These are phyloP conservation scores for Mythimna ferrago DNA, from an alignment of 2,888 invertebrate genomes.

Conservation along the genomic window DNA sequence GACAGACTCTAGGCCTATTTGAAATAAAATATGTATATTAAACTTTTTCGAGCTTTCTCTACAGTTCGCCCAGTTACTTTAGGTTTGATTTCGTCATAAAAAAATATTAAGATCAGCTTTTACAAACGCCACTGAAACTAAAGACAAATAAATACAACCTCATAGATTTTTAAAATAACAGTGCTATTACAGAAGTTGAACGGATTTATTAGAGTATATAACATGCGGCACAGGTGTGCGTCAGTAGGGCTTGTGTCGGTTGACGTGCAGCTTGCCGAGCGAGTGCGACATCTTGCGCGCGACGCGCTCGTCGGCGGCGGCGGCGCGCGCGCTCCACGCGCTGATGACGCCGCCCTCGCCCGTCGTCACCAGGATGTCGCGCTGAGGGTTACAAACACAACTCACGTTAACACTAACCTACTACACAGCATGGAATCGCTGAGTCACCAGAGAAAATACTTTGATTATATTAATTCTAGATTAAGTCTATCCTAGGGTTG, in stretches of 20 bases:
- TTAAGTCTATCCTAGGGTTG: too few relatives aligned
- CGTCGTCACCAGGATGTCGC: constrained; percentile 92
- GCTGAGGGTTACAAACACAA: constrained; percentile 81
- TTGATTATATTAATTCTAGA: too few relatives aligned
- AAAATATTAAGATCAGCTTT: not conserved
- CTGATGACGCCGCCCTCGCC: constrained; percentile 93
- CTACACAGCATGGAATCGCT: too few relatives aligned
- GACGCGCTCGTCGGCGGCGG: constrained; percentile 18
- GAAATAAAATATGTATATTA: too few relatives aligned
- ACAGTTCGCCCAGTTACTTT: too few relatives aligned
- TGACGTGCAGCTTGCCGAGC: constrained; percentile 69
- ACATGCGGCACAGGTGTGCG: too few relatives aligned
- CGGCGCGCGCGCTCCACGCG: constrained; percentile 89
- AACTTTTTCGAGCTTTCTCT: too few relatives aligned
- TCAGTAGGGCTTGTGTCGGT: constrained; percentile 81
- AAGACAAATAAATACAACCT: too few relatives aligned
- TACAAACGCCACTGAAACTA: not conserved
- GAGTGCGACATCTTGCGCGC: constrained; percentile 61
- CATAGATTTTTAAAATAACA: not conserved
- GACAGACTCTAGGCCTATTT: too few relatives aligned
- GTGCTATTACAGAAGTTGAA: not conserved
- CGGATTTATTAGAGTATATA: constrained; percentile 21
- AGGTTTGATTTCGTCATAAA: too few relatives aligned
- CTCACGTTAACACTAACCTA: too few relatives aligned
- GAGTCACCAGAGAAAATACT: too few relatives aligned